phyloP scores from a whole-genome alignment of 2,113 vertebrate species.

The Trichomycterus rosablanca region DNA sequence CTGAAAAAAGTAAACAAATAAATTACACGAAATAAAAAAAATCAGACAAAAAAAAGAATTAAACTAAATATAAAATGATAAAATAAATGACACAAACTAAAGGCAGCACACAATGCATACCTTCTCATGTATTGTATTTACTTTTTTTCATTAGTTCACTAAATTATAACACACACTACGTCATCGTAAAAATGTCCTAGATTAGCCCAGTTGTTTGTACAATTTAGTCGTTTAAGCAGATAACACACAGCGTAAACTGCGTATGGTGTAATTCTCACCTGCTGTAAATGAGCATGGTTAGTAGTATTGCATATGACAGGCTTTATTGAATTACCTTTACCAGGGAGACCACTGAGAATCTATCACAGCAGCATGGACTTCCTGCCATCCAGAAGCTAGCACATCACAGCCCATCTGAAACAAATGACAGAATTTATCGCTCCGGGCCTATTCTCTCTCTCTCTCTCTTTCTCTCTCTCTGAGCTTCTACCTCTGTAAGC shows the following conservation, averaged over 20 bases:
- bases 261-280: slow-evolving; percentile 27
- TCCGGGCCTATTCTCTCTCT: slow-evolving; percentile 68
- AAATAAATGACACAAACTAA: too few relatives aligned
- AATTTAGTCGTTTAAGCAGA: slow-evolving; percentile 11
- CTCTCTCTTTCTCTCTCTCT: slow-evolving; percentile 48
- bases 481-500: slow-evolving; percentile 57
- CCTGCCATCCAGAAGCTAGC: slow-evolving; percentile 66
- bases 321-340: slow-evolving; percentile 66
- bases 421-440: slow-evolving; percentile 83
- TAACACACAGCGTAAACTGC: slow-evolving; percentile 15
- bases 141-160: too few relatives aligned
- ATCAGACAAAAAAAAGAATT: too few relatives aligned
- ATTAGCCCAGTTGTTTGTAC: too few relatives aligned
- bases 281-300: slow-evolving; percentile 33
- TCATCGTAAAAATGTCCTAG: too few relatives aligned
- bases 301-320: slow-evolving; percentile 55
- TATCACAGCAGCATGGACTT: slow-evolving; percentile 67
- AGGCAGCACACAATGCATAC: too few relatives aligned
- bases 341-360: slow-evolving; percentile 59
- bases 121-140: too few relatives aligned
- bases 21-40: too few relatives aligned
- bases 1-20: too few relatives aligned
- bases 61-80: too few relatives aligned
- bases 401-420: slow-evolving; percentile 72
- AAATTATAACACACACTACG: too few relatives aligned